Percentiles rank a stretch among this genome's conserved stretches.
Conservation (phyloP, 2,797 vertebrate genomes). For the Loriculus beryllinus region DNA sequence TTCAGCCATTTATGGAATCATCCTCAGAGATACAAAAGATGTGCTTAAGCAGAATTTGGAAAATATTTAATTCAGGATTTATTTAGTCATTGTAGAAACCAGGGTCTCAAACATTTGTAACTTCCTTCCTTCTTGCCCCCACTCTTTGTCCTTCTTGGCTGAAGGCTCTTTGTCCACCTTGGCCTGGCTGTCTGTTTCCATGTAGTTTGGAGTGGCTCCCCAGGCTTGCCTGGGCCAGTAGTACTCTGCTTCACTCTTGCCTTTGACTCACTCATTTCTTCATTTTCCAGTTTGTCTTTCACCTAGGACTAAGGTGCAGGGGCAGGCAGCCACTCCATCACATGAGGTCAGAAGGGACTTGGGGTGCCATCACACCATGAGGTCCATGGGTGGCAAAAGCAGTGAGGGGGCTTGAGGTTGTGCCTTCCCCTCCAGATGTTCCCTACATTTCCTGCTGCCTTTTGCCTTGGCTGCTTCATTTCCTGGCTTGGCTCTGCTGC, state of each 20-base stretch:
- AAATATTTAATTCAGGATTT: background rate
- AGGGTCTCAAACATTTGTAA: background rate
- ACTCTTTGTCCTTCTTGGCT: background rate
- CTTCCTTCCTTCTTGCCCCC: background rate
- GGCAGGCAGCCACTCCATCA: background rate
- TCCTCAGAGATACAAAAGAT: background rate
- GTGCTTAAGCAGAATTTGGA: background rate
- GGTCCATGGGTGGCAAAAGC: background rate
- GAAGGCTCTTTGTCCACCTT: background rate
- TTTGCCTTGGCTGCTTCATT: rapidly evolving
- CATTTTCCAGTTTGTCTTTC: background rate
- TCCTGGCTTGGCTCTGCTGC: background rate
- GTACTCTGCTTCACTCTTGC: background rate
- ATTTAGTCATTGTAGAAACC: background rate
- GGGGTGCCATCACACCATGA: background rate
- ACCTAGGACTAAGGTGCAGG: background rate
- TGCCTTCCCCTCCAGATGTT: background rate
- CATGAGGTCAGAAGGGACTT: background rate
- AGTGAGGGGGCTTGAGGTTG: background rate
- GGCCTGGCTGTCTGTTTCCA: background rate
- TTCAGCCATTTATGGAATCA: background rate
- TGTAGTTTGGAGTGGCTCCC: background rate
- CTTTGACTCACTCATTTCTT: background rate
- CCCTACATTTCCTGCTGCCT: background rate
- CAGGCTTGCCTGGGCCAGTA: background rate